These are phyloP conservation scores for Amphiprion ocellaris DNA, from an alignment of 2,113 vertebrate genomes.

Conservation along the genomic window DNA sequence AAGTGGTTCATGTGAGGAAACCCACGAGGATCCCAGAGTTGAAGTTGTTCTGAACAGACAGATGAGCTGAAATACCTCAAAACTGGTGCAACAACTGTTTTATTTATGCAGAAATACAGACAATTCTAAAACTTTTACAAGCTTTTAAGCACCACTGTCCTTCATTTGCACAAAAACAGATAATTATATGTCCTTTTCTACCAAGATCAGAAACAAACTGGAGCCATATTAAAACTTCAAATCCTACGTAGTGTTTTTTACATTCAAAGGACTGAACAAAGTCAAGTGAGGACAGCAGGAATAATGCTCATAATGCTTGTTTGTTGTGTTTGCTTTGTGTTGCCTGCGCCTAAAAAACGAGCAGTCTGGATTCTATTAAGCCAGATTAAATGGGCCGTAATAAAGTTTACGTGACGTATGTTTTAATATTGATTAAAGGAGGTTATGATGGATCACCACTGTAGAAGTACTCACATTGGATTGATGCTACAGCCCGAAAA, in stretches of 20 bases:
- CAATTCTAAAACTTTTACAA: too few species aligned
- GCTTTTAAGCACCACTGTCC: too few species aligned
- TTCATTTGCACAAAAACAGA: neutral
- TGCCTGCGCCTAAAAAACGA: conserved; percentile 52
- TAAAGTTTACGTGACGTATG: conserved; percentile 53
- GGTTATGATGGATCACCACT: conserved; percentile 54
- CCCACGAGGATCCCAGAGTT: too few species aligned
- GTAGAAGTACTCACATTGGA: conserved; percentile 27
- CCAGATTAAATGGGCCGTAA: conserved; percentile 58
- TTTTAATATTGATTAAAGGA: conserved; percentile 63
- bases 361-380: conserved; percentile 42
- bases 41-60: too few species aligned
- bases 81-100: too few species aligned
- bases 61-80: too few species aligned
- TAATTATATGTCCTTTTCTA: neutral
- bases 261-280: neutral
- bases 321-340: conserved; percentile 38
- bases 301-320: conserved; percentile 17
- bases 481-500: conserved; percentile 37
- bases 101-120: too few species aligned
- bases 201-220: neutral
- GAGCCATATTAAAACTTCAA: neutral
- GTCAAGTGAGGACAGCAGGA: conserved; percentile 25
- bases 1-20: too few species aligned
- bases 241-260: neutral